A percentile compares a stretch with the other conserved stretches of the same genome.
Conservation (phyloP, 2,888 invertebrate species). For the Bruchidius siliquastri region DNA sequence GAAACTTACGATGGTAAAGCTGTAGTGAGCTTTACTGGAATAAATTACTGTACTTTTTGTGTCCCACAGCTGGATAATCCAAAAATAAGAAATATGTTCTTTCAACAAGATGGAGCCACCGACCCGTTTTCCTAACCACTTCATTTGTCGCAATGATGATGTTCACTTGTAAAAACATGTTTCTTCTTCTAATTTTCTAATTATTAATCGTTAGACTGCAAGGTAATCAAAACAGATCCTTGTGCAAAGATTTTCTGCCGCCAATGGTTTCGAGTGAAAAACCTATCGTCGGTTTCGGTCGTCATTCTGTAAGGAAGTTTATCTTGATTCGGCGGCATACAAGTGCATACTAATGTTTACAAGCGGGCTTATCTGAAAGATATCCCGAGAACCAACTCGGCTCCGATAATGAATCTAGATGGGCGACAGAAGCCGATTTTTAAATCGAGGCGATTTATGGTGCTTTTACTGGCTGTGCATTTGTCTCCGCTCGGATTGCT, state of each 20-base stretch:
- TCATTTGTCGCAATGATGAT: no score
- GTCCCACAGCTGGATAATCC: no score
- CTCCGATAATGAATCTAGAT: slow-evolving; percentile 2
- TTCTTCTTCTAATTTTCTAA: no score
- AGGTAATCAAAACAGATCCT: no score
- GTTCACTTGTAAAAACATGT: no score
- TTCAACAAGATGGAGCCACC: no score
- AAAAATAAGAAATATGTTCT: no score
- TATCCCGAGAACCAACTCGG: background rate
- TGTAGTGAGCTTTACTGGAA: no score
- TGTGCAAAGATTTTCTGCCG: background rate
- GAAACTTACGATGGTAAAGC: no score
- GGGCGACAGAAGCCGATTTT: background rate
- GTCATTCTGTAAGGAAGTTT: background rate
- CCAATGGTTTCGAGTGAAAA: background rate
- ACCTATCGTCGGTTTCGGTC: background rate
- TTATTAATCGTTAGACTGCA: no score
- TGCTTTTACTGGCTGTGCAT: background rate
- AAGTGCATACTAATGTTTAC: slow-evolving; percentile 6
- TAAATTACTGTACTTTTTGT: no score
- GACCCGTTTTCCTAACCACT: no score
- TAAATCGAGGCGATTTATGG: background rate
- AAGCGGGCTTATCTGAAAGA: slow-evolving; percentile 1
- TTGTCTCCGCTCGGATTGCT: background rate
- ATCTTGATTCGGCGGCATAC: background rate